phyloP scores from a whole-genome alignment of 2,797 vertebrate genomes.

The Pelochelys cantorii region DNA sequence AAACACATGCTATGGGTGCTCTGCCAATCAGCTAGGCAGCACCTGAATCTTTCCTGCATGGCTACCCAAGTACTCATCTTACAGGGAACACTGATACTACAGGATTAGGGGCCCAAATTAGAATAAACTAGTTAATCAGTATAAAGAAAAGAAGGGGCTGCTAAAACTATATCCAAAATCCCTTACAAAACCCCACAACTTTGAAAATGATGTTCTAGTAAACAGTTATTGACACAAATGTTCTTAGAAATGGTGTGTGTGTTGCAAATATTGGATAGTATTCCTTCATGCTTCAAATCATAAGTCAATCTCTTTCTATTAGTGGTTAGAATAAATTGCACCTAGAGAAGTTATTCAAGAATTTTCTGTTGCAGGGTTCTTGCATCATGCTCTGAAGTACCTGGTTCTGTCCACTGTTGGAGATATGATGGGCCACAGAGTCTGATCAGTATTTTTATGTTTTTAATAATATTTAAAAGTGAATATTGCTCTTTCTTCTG shows the following conservation, averaged over 20 bases:
- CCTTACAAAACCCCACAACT: neutral
- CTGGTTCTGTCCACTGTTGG: neutral
- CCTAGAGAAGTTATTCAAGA: neutral
- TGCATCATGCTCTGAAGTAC: neutral
- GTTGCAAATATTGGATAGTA: neutral
- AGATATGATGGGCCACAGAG: neutral
- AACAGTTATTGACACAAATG: neutral
- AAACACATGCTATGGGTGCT: no score
- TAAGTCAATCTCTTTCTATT: neutral
- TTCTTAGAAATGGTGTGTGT: accelerated
- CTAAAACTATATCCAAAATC: neutral
- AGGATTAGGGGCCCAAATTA: neutral
- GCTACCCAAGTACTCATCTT: no score
- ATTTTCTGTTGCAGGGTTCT: neutral
- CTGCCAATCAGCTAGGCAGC: no score
- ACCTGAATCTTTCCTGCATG: no score
- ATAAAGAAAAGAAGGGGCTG: neutral
- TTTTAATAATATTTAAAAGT: neutral
- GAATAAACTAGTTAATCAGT: neutral
- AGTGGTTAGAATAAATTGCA: neutral
- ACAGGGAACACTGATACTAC: no score
- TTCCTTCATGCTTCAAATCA: neutral
- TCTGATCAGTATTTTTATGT: neutral
- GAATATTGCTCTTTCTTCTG: neutral
- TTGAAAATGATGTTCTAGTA: neutral